Conservation (phyloP, 2,888 invertebrate species). For the Lasioglossum figueresi region DNA sequence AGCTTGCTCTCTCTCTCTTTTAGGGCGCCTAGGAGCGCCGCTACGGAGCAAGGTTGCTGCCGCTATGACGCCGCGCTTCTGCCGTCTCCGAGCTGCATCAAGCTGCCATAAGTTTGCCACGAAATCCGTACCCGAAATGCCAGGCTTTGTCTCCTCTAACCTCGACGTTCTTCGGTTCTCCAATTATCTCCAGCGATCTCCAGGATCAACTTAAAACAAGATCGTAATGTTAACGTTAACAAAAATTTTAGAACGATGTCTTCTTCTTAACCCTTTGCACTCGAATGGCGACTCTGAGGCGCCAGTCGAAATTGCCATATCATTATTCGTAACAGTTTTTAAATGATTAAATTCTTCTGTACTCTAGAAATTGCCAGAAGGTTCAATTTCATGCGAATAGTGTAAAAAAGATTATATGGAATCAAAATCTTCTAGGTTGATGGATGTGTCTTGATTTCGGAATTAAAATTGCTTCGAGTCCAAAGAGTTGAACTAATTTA, state of each 20-base stretch:
- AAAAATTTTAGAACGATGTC: not conserved
- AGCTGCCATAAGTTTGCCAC: slow-evolving; percentile 64
- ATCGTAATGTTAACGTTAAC: not conserved
- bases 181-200: not conserved
- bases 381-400: too few species aligned
- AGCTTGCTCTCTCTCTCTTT: slow-evolving; percentile 72
- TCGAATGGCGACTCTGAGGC: too few species aligned
- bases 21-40: slow-evolving; percentile 71
- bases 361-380: too few species aligned
- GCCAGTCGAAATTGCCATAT: too few species aligned
- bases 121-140: slow-evolving; percentile 57
- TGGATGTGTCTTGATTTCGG: too few species aligned
- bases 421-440: too few species aligned
- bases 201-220: not conserved
- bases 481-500: not conserved
- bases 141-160: slow-evolving; percentile 11
- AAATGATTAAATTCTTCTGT: too few species aligned
- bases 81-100: slow-evolving; percentile 62
- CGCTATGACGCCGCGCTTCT: slow-evolving; percentile 52
- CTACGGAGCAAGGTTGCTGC: slow-evolving; percentile 67
- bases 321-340: too few species aligned
- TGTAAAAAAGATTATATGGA: too few species aligned
- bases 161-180: not conserved
- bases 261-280: not conserved
- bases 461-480: too few species aligned